phyloP scores from a whole-genome alignment of 2,797 vertebrate species.

The Sebastiscus albofasciatus region DNA sequence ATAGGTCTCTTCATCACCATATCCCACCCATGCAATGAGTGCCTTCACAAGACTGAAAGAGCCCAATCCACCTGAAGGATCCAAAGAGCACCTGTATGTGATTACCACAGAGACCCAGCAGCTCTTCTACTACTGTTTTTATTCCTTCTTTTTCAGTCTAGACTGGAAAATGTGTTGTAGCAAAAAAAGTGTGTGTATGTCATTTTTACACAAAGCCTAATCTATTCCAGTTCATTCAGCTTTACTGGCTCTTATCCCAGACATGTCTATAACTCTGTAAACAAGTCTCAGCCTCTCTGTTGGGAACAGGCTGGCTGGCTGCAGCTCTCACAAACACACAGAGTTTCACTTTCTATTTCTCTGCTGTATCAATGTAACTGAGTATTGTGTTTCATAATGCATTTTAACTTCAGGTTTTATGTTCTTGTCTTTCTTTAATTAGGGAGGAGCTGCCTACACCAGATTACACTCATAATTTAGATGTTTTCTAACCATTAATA shows the following conservation, averaged over 20 bases:
- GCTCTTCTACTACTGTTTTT: background rate
- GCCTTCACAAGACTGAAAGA: too few species aligned
- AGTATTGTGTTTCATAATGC: background rate
- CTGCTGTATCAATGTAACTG: fast-evolving
- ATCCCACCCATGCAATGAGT: too few species aligned
- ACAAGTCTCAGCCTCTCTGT: background rate
- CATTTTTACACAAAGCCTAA: background rate
- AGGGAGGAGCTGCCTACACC: fast-evolving
- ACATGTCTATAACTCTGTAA: background rate
- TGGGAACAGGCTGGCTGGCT: too few species aligned
- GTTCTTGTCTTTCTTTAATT: background rate
- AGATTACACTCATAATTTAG: fast-evolving
- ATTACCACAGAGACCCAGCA: too few species aligned
- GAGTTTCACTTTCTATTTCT: constrained; percentile 41
- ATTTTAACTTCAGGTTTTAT: background rate
- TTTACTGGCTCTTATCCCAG: background rate
- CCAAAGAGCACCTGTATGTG: too few species aligned
- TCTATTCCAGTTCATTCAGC: background rate
- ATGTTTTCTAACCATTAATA: background rate
- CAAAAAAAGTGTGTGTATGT: background rate
- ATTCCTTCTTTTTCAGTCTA: background rate
- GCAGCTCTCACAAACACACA: background rate
- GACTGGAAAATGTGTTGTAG: fast-evolving
- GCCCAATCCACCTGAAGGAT: too few species aligned
- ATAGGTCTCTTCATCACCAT: too few species aligned